Conservation (phyloP, 2,888 invertebrate species). For the Blastobasis adustella region DNA sequence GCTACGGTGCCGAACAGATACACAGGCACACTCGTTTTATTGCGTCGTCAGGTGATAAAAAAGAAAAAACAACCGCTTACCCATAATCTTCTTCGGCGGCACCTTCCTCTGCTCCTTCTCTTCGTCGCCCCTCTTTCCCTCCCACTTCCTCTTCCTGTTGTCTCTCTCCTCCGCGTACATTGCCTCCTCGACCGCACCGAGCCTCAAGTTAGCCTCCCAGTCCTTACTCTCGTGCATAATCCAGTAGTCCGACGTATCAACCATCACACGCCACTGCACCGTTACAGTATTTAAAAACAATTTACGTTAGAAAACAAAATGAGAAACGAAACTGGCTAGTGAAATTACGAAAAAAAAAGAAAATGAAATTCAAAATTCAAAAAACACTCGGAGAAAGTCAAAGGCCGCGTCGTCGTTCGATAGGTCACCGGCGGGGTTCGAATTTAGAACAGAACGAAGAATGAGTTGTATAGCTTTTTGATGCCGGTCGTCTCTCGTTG, state of each 20-base stretch:
- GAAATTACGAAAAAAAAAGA: not conserved
- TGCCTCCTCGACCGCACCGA: conserved; percentile 51
- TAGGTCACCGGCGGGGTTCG: conserved; percentile 3
- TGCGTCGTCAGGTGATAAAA: not conserved
- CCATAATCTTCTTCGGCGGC: conserved; percentile 65
- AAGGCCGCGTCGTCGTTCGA: no score
- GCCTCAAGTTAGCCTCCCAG: conserved; percentile 58
- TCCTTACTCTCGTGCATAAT: conserved; percentile 60
- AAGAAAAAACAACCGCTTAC: conserved; percentile 39
- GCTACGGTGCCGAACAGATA: no score
- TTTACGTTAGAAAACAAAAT: not conserved
- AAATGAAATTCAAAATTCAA: no score
- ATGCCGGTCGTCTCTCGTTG: conserved; percentile 90
- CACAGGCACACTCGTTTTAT: no score
- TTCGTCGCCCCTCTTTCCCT: conserved; percentile 49
- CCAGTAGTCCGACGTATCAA: conserved; percentile 36
- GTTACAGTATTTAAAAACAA: conserved; percentile 26
- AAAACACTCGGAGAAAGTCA: no score
- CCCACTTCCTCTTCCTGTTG: conserved; percentile 64
- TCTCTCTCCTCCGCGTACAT: conserved; percentile 56
- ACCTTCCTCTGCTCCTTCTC: conserved; percentile 58
- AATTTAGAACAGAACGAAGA: conserved; percentile 89
- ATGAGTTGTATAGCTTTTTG: conserved; percentile 90
- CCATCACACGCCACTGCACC: conserved; percentile 1
- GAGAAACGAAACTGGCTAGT: not conserved